Evolutionary conservation across 2,113 vertebrate species (phyloP), one percentile per base, ranked within the genome.

Genomic region (Cyrtonyx montezumae): DNA sequence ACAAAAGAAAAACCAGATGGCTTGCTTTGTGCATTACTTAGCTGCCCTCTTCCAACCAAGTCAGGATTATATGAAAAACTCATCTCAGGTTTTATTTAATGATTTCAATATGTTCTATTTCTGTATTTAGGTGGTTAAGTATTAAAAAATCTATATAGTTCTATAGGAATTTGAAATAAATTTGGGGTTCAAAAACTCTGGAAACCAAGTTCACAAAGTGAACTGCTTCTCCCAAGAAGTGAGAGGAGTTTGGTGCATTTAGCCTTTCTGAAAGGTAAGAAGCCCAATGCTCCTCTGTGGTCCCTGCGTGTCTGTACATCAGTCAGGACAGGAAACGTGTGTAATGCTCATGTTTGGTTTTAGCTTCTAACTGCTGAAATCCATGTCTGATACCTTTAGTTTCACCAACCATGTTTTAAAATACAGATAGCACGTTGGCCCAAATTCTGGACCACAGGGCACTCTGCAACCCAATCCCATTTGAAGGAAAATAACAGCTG

Each of bases 121-220:
- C 53, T 86, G 82, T 65, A 51, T 74, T 82, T 83, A 71, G 46
- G 2, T n/a, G 14, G 42, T 81, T 17, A 80, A 65, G 43, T 67
- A 71, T 83, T 90, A 68, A 67, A 81, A 40, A 51, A 30, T 51
- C 22, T 28, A 9, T 85, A 30, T 42, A 68, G 21, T 53, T 59
- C 36, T 13, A 15, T 75, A 86, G 93, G 51, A 92, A 81, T 84
- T 91, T 81, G 62, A 90, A 70, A 65, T 70, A 65, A 80, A 71
- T 8, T 51, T 83, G 58, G 30, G 3, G 10, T 66, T 88, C 19
- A 67, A 28, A 74, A 83, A 56, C 26, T 66, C 66, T 79, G 9
- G 16, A 82, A 59, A 40, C 3, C 13, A 49, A 37, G 23, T 73
- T 61, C 20, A n/a, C n/a, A 9, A n/a, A n/a, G n/a, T n/a, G 13